Percentiles rank a stretch among this genome's conserved stretches.
Evolutionary conservation across 2,888 invertebrate genomes (phyloP).

Genomic region (Torymus tubicola): DNA sequence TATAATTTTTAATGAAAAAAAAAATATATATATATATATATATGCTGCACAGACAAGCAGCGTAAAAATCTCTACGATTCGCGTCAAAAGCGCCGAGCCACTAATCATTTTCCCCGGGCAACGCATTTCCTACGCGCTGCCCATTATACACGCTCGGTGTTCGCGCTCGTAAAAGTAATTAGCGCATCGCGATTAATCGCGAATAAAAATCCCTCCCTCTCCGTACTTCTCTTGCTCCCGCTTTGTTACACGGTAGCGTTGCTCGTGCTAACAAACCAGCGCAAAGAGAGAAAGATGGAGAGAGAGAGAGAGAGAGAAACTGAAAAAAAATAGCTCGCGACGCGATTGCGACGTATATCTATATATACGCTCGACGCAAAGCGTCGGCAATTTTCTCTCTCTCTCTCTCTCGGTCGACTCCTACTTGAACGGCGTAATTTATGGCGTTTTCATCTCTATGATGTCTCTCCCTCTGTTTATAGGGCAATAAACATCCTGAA

Average conservation of each 20-base stretch:
- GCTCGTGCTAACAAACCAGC: background rate
- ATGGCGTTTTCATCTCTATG: slow-evolving; percentile 46
- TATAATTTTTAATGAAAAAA: no score
- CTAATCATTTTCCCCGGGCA: slow-evolving; percentile 13
- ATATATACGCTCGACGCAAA: slow-evolving; percentile 55
- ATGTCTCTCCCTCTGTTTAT: slow-evolving; percentile 47
- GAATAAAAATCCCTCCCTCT: slow-evolving; percentile 6
- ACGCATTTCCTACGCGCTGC: background rate
- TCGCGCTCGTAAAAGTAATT: slow-evolving; percentile 32
- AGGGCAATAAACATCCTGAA: slow-evolving; percentile 53
- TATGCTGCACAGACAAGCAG: no score
- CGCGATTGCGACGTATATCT: slow-evolving; percentile 32
- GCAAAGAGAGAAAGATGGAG: slow-evolving; percentile 1
- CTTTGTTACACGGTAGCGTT: background rate
- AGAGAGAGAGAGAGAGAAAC: background rate
- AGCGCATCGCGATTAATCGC: slow-evolving; percentile 20
- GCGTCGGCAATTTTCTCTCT: background rate
- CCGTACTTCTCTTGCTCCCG: background rate
- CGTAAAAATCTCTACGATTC: no score
- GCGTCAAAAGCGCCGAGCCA: no score
- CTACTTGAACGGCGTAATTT: slow-evolving; percentile 36
- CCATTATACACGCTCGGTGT: background rate
- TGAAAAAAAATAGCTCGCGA: slow-evolving; percentile 44
- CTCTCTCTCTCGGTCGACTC: no score
- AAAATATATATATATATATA: no score